Conservation (phyloP, 2,888 invertebrate species). For the Lithophane semibrunnea region DNA sequence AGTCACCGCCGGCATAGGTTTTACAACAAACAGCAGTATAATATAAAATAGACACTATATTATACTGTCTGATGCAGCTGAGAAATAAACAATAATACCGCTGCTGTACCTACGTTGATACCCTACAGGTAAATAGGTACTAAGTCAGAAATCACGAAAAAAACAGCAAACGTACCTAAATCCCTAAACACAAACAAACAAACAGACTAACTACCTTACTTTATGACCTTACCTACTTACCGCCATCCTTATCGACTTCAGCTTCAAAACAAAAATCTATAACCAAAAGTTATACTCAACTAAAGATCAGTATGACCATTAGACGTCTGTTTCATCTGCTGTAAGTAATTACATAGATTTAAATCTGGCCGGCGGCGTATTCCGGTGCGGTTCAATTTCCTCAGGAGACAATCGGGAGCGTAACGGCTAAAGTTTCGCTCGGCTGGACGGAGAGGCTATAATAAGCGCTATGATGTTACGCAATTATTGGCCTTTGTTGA, state of each 20-base stretch:
- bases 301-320: slow-evolving; percentile 37
- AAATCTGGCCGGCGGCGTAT: slow-evolving; percentile 62
- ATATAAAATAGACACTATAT: background rate
- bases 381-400: slow-evolving; percentile 66
- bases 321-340: slow-evolving; percentile 41
- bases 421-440: slow-evolving; percentile 66
- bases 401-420: slow-evolving; percentile 63
- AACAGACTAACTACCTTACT: background rate
- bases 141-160: too few relatives aligned
- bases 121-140: background rate
- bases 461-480: slow-evolving; percentile 60
- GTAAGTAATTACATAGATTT: slow-evolving; percentile 68
- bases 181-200: background rate
- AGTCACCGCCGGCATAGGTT: background rate
- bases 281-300: slow-evolving; percentile 18
- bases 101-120: background rate
- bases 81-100: background rate
- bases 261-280: slow-evolving; percentile 6
- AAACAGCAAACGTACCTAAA: background rate
- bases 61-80: background rate
- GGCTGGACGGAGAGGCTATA: slow-evolving; percentile 46
- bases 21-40: background rate
- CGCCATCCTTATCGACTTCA: background rate
- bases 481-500: slow-evolving; percentile 61
- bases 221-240: background rate